These are phyloP conservation scores for Sepioteuthis lessoniana DNA, from an alignment of 2,888 invertebrate species.

Conservation along the genomic window DNA sequence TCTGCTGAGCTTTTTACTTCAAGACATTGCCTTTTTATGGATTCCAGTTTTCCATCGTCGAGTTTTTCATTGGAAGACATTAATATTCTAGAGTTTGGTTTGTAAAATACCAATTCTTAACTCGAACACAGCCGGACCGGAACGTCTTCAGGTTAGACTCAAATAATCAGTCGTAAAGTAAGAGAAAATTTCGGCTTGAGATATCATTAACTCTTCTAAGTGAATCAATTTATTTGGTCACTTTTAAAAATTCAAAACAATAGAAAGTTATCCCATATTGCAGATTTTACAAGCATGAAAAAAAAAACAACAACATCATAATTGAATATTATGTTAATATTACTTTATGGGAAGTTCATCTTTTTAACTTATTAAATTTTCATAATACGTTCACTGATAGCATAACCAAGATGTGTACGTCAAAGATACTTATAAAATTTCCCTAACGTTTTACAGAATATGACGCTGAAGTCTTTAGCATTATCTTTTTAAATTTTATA, in stretches of 20 bases:
- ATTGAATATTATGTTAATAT: no score
- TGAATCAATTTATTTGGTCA: background rate
- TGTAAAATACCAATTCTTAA: background rate
- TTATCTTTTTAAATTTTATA: no score
- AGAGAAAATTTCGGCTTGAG: background rate
- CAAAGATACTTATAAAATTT: no score
- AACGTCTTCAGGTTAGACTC: background rate
- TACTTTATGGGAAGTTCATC: no score
- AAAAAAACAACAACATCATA: no score
- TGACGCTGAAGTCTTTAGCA: no score
- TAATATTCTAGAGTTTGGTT: background rate
- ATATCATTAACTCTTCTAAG: background rate
- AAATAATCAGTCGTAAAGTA: background rate
- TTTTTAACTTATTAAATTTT: no score
- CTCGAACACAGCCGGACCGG: background rate
- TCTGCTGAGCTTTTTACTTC: background rate
- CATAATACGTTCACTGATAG: no score
- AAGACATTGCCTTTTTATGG: slow-evolving; percentile 33
- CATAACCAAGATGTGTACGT: no score
- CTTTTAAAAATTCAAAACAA: background rate
- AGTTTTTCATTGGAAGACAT: slow-evolving; percentile 11
- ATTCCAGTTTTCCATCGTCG: slow-evolving; percentile 7
- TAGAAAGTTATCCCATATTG: background rate
- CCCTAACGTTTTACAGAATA: no score
- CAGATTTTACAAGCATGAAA: background rate